Evolutionary conservation across 1,140 invertebrate genomes (phyloP), one percentile per base, ranked within the genome.

Genomic region (Mya arenaria): DNA sequence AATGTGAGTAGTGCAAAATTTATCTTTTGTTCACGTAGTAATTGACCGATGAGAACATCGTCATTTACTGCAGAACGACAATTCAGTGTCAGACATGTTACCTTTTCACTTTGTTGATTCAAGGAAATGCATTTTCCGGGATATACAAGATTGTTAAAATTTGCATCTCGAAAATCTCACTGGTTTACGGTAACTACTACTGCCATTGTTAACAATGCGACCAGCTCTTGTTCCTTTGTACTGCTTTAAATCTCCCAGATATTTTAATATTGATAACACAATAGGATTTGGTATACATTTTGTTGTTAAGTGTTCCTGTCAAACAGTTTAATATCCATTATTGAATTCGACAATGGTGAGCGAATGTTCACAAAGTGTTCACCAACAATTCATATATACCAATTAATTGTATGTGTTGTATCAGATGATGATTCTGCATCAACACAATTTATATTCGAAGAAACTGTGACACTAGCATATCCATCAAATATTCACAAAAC

Each of bases 301-400:
- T 62, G 60, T 10, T 62, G 10, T 62, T 34, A n/a, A 62, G 25
- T 13, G 25, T 32, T 62, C 10, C 23, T 30, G 60, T 62, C 60
- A 62, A 10, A 62, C n/a, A 30, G 25, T 62, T 62, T 62, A 62
- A 62, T 13, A 62, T 62, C 60, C 13, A 62, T 62, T 62, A 62
- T 62, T 62, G 60, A 62, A 62, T 13, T 13, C 36, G n/a, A 32
- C 60, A 62, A 62, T 62, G 60, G 60, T 62, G 60, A 62, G 30
- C 60, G 23, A 62, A 62, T 13, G 60, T 62, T 62, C 60, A 30
- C 4, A 62, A 62, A 30, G 60, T 62, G 60, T 62, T 62, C 25
- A 62, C 25, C 28, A 28, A 28, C 60, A 62, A 62, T 62, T 4
- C 8, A 62, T 62, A 32, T 62, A 30, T 28, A 13, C n/a, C n/a